Evolutionary conservation across 2,797 vertebrate genomes (phyloP).

Genomic region (Ptychadena robeensis): DNA sequence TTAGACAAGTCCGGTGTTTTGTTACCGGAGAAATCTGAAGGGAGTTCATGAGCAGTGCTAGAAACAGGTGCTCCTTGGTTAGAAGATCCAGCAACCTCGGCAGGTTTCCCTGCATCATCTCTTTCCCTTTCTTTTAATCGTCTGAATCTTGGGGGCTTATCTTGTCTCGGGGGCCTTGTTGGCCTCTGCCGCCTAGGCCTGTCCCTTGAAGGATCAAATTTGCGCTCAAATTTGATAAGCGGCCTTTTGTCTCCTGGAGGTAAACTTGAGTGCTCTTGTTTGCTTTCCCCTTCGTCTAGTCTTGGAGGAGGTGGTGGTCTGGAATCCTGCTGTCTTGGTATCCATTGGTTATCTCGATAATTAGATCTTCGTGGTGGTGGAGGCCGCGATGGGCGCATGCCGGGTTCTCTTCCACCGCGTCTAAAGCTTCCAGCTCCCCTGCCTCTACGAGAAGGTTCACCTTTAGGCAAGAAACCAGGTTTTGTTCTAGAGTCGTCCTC

Average conservation of each 20-base stretch:
- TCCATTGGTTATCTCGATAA: slow-evolving; percentile 84
- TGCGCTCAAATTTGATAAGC: slow-evolving; percentile 83
- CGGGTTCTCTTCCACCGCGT: slow-evolving; percentile 85
- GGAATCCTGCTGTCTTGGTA: slow-evolving; percentile 71
- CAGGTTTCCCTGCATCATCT: slow-evolving; percentile 81
- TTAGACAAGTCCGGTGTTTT: slow-evolving; percentile 98
- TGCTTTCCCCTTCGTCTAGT: slow-evolving; percentile 84
- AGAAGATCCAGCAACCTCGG: slow-evolving; percentile 66
- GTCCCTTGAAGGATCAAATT: slow-evolving; percentile 87
- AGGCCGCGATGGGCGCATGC: slow-evolving; percentile 82
- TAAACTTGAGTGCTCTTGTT: slow-evolving; percentile 78
- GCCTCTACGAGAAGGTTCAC: slow-evolving; percentile 92
- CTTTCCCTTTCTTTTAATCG: slow-evolving; percentile 91
- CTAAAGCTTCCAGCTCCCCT: slow-evolving; percentile 87
- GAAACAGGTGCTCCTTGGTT: slow-evolving; percentile 66
- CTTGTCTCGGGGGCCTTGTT: slow-evolving; percentile 92
- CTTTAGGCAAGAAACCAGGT: slow-evolving; percentile 95
- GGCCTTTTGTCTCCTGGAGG: slow-evolving; percentile 75
- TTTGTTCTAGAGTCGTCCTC: slow-evolving; percentile 90
- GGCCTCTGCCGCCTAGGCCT: slow-evolving; percentile 91
- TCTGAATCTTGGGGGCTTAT: slow-evolving; percentile 95
- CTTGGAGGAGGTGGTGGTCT: slow-evolving; percentile 74
- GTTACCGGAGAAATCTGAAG: slow-evolving; percentile 84
- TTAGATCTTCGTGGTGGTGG: slow-evolving; percentile 82
- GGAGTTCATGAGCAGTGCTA: slow-evolving; percentile 69